Base-by-base conservation (phyloP, 1,140 invertebrate genomes). In the Sycophila sp. region DNA sequence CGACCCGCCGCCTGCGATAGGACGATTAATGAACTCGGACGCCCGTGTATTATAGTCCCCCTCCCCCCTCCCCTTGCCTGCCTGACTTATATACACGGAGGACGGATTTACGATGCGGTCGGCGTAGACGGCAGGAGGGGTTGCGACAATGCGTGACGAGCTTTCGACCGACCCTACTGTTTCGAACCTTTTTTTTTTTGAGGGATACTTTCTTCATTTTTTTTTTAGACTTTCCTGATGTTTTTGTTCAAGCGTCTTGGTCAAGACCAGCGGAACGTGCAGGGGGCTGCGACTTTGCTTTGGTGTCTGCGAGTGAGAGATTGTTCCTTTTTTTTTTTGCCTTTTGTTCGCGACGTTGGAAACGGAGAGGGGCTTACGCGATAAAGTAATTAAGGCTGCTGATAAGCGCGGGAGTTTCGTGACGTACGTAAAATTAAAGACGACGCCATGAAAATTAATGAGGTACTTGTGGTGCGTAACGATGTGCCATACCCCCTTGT, bases 1-100 rank as follows among this genome's bases (percentile, higher is more conserved):
- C 36, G 34, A 13, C 26, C n/a, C 42, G 56, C 30, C 56, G 26
- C 30, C 13, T 24, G 15, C 59, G 59, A 45, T 30, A 62, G 26
- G 32, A 38, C 63, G 63, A 65, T 65, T 65, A 65, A 65, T 65
- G 49, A 65, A 65, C 63, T 65, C 34, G 59, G 56, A 64, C 45
- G 17, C 30, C 47, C 26, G 38, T 38, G 38, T 19, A 59, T 59
- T 59, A 59, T 59, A 40, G 34, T 19, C 56, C 19, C 56, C 19
- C 8, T 5, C 11, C 51, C 30, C n/a, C n/a, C 56, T 19, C 56
- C 19, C 56, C 19, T 8, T 5, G 17, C 51, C 30, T 30, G 42
- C 49, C 42, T 60, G 58, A 60, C 58, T 60, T 60, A 40, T 58
- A 58, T 13, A 13, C 8, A 8, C 28, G 53, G 10, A 8, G 11